Base-by-base conservation (phyloP, 2,797 vertebrate genomes). In the Chelon auratus region DNA sequence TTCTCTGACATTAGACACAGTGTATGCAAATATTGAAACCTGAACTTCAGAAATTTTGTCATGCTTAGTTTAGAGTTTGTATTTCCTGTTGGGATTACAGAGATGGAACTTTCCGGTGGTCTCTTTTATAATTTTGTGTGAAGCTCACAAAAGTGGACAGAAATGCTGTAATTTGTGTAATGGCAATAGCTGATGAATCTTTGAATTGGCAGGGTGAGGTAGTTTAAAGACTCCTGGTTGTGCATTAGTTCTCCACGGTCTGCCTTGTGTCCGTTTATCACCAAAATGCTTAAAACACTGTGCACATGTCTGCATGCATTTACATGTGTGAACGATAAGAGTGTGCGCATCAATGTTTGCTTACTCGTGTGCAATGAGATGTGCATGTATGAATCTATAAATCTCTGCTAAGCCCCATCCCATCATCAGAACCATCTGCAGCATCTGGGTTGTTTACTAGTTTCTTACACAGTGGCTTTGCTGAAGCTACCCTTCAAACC, bases 381-480 rank as follows among this genome's bases (percentile, higher is more conserved):
- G 56, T 75, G 47, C 74, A 81, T 78, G 62, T 68, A 48, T 62
- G 72, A 13, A 42, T 69, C 24, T 84, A 18, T 73, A 80, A 85
- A 82, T 80, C 72, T 78, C 72, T 77, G 22, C 33, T 84, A 90
- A 90, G 51, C 78, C 56, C 54, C 71, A 72, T 83, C 43, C 36
- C 75, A 84, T 78, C 82, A 87, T 52, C 75, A 57, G 37, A 64
- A 80, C 51, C 83, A 67, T 72, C 75, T 70, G 51, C 14, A 87
- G 80, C 88, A 90, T 88, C 85, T 88, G 87, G 68, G 57, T 26
- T 75, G 78, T 67, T 78, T 69, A 74, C 69, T 59, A 17, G 33
- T 78, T 68, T 80, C 62, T 76, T 37, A 79, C 61, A 50, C 57
- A 63, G 76, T 9, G 18, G 72, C 26, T 84, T 81, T 80, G 55